These are phyloP conservation scores for Muscicapa adusta DNA, from an alignment of 2,113 vertebrate species.

Conservation along the genomic window DNA sequence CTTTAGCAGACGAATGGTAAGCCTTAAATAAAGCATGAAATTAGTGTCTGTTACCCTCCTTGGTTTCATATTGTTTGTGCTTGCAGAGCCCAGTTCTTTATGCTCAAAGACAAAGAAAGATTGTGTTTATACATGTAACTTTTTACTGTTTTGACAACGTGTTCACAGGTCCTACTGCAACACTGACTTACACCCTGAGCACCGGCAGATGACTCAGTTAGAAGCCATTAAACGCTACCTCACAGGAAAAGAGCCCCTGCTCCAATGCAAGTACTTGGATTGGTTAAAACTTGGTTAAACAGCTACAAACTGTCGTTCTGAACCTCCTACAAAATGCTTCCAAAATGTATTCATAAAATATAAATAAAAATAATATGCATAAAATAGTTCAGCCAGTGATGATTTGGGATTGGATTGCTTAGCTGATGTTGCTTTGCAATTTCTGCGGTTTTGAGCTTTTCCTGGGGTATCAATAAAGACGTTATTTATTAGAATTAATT, in stretches of 20 bases:
- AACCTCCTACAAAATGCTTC: not conserved
- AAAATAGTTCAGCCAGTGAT: not conserved
- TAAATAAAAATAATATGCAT: too few species aligned
- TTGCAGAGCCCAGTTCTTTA: not conserved
- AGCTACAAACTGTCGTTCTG: not conserved
- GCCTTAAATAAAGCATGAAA: slow-evolving; percentile 36
- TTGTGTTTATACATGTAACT: not conserved
- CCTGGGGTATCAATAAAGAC: not conserved
- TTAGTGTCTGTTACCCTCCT: not conserved
- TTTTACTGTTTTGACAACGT: not conserved
- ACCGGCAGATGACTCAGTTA: slow-evolving; percentile 89
- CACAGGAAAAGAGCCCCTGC: slow-evolving; percentile 85
- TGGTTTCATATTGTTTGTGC: not conserved
- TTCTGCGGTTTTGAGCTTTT: not conserved
- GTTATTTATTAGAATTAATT: not conserved
- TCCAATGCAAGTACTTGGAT: slow-evolving; percentile 82
- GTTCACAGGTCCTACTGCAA: slow-evolving; percentile 92
- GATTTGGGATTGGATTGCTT: not conserved
- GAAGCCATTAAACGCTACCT: slow-evolving; percentile 95
- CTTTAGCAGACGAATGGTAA: slow-evolving; percentile 95
- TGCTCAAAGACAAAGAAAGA: slow-evolving; percentile 11
- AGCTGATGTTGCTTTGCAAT: not conserved
- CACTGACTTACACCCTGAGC: slow-evolving; percentile 89
- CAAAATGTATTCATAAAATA: too few species aligned
- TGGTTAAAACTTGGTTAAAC: not conserved